Conservation (phyloP, 2,797 vertebrate genomes). For the Rhodeus uyekii region DNA sequence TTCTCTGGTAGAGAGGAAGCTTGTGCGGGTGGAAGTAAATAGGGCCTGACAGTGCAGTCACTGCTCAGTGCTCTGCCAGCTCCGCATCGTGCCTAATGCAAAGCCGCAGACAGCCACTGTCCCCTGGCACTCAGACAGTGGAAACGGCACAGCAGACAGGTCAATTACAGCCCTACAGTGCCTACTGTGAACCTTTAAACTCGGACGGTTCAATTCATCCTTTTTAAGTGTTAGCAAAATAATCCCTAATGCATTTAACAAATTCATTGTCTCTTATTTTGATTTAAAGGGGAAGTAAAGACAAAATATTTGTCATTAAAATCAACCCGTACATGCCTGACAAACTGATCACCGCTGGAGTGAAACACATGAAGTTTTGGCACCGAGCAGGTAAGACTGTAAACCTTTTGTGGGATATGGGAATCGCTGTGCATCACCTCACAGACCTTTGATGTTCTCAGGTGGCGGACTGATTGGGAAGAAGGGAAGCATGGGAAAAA, state of each 20-base stretch:
- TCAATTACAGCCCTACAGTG: slow-evolving; percentile 43
- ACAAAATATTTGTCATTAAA: slow-evolving; percentile 98
- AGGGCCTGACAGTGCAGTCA: slow-evolving; percentile 63
- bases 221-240: background rate
- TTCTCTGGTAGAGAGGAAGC: slow-evolving; percentile 60
- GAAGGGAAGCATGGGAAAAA: slow-evolving; percentile 92
- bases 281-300: slow-evolving; percentile 93
- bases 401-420: background rate
- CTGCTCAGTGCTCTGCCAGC: slow-evolving; percentile 54
- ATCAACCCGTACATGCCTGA: slow-evolving; percentile 96
- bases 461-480: slow-evolving; percentile 92
- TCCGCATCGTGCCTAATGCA: slow-evolving; percentile 45
- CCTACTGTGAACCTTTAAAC: slow-evolving; percentile 35
- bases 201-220: background rate
- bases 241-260: background rate
- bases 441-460: slow-evolving; percentile 14
- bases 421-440: background rate
- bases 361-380: slow-evolving; percentile 99
- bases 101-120: slow-evolving; percentile 43
- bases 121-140: slow-evolving; percentile 7
- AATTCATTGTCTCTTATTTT: slow-evolving; percentile 43
- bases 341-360: slow-evolving; percentile 95
- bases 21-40: slow-evolving; percentile 65
- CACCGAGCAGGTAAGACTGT: slow-evolving; percentile 88
- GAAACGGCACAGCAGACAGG: slow-evolving; percentile 40